A percentile compares a stretch with the other conserved stretches of the same genome.
These are phyloP conservation scores for Wiebesia pumilae DNA, from an alignment of 1,140 invertebrate species.

Conservation along the genomic window DNA sequence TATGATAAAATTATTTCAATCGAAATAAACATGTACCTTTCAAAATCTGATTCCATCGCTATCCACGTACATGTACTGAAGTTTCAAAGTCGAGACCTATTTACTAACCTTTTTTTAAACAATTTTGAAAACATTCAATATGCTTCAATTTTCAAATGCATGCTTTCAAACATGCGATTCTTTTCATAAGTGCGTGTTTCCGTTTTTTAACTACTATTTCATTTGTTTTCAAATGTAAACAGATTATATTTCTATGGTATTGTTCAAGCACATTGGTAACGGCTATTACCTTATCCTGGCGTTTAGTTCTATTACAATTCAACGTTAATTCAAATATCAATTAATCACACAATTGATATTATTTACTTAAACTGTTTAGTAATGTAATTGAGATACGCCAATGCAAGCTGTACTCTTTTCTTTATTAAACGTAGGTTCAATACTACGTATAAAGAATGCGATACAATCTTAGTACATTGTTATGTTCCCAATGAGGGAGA, in stretches of 20 bases:
- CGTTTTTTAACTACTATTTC: not conserved
- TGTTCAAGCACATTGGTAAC: no score
- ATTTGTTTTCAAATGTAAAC: not conserved
- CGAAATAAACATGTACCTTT: not conserved
- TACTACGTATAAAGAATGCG: not conserved
- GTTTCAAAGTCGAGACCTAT: not conserved
- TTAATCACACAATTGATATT: no score
- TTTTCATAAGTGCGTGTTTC: not conserved
- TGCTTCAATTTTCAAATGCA: not conserved
- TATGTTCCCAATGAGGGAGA: not conserved
- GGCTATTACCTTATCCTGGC: no score
- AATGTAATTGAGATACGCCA: not conserved
- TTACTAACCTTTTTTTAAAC: not conserved
- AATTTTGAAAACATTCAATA: not conserved
- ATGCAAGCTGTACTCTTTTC: not conserved
- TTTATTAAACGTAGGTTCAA: not conserved
- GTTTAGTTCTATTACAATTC: no score
- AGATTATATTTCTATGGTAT: no score
- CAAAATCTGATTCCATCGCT: not conserved
- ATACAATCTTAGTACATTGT: not conserved
- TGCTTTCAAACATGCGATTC: not conserved
- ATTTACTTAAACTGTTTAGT: not conserved
- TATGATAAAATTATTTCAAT: not conserved
- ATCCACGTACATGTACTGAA: not conserved
- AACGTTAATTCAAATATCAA: no score